Conservation (phyloP, 2,113 vertebrate genomes). For the Prolemur simus region DNA sequence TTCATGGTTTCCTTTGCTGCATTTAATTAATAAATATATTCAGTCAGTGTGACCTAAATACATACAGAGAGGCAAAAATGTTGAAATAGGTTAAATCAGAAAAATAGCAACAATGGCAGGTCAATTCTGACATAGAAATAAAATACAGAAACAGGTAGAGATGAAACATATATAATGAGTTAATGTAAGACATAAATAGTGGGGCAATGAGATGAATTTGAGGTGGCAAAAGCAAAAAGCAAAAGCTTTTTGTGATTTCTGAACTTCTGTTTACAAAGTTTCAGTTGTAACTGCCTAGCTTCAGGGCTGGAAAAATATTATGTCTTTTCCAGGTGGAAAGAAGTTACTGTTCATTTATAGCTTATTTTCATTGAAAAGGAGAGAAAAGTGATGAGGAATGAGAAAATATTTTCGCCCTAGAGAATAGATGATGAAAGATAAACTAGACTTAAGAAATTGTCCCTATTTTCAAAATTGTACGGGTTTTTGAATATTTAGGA, state of each 20-base stretch:
- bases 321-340: not conserved
- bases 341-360: not conserved
- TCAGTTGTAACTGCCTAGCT: not conserved
- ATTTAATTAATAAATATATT: not conserved
- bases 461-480: not conserved
- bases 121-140: not conserved
- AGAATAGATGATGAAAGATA: not conserved
- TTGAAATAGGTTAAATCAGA: not conserved
- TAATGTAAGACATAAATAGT: not conserved
- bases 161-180: not conserved
- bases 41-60: not conserved
- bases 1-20: not conserved
- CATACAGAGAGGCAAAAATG: not conserved
- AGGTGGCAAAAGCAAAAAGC: not conserved
- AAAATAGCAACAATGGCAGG: not conserved
- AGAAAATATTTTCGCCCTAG: not conserved
- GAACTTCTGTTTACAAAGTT: not conserved
- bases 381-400: not conserved
- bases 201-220: not conserved
- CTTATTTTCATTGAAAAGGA: not conserved
- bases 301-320: not conserved
- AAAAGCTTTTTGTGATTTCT: not conserved
- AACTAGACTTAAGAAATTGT: not conserved
- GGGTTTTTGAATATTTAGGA: not conserved
- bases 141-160: not conserved